Conservation (phyloP, 2,888 invertebrate genomes). For the Mythimna pallens region DNA sequence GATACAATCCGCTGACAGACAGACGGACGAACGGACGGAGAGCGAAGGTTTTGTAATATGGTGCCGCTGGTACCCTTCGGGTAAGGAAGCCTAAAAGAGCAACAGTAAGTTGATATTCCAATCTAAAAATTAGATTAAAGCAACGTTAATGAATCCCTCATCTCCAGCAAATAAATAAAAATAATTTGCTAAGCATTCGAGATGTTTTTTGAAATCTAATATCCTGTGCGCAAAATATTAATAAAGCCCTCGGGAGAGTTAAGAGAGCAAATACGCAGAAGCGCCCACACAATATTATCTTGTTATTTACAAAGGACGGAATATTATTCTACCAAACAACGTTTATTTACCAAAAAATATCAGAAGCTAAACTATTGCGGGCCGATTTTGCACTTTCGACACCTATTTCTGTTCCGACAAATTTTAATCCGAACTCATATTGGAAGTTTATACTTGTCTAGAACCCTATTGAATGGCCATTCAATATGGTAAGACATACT, state of each 20-base stretch:
- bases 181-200: slow-evolving; percentile 15
- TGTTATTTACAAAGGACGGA: slow-evolving; percentile 49
- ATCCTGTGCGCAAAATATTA: slow-evolving; percentile 36
- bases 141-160: neutral
- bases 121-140: neutral
- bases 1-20: too few species aligned
- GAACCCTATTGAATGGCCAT: too few species aligned
- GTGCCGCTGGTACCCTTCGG: too few species aligned
- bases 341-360: neutral
- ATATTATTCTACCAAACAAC: slow-evolving; percentile 41
- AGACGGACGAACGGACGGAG: too few species aligned
- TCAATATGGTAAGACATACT: too few species aligned
- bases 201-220: slow-evolving; percentile 45
- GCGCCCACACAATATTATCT: slow-evolving; percentile 32
- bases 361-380: slow-evolving; percentile 9
- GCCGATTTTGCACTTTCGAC: too few species aligned
- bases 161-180: slow-evolving; percentile 20
- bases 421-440: too few species aligned
- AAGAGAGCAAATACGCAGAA: slow-evolving; percentile 39
- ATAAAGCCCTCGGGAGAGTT: slow-evolving; percentile 23
- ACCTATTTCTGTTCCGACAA: too few species aligned
- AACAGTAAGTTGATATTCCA: slow-evolving; percentile 7
- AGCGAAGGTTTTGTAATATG: too few species aligned
- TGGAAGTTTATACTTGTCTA: too few species aligned
- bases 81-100: neutral